A percentile compares a stretch with the other conserved stretches of the same genome.
Evolutionary conservation across 2,797 vertebrate genomes (phyloP).

Genomic region (Morelia viridis): DNA sequence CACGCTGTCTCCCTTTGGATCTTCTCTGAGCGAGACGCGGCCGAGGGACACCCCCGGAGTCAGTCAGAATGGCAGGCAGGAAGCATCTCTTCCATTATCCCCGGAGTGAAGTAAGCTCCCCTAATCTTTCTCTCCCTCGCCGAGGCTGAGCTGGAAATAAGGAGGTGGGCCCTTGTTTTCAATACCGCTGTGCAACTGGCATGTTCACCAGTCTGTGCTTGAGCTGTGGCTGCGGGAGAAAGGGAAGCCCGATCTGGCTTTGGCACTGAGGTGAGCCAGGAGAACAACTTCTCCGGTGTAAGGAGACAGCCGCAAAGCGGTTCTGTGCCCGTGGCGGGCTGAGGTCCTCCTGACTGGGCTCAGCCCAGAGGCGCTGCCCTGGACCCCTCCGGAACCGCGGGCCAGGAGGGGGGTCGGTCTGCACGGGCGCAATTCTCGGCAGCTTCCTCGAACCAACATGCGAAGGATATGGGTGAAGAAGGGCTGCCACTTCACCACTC

Average conservation of each 20-base stretch:
- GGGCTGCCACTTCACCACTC: neutral
- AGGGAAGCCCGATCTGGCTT: neutral
- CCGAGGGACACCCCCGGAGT: neutral
- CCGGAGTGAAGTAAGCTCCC: slow-evolving; percentile 18
- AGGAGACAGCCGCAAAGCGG: neutral
- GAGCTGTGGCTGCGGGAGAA: neutral
- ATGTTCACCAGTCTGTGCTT: slow-evolving; percentile 15
- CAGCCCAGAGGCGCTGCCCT: neutral
- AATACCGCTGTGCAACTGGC: neutral
- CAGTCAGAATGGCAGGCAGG: slow-evolving; percentile 26
- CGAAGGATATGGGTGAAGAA: neutral
- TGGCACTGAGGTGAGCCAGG: neutral
- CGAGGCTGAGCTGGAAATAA: neutral
- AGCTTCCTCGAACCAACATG: too few species aligned
- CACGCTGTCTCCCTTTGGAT: slow-evolving; percentile 13
- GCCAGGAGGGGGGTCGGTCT: neutral
- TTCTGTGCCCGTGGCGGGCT: neutral
- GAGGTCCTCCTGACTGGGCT: neutral
- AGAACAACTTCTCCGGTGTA: neutral
- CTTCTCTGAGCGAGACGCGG: slow-evolving; percentile 7
- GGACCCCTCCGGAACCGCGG: neutral
- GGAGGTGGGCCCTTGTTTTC: neutral
- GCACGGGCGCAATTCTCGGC: neutral
- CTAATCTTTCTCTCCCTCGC: slow-evolving; percentile 9
- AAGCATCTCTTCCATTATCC: slow-evolving; percentile 15